Percentiles rank a stretch among this genome's conserved stretches.
These are phyloP conservation scores for Drosophila pachea DNA, from an alignment of 1,140 invertebrate species.

Conservation along the genomic window DNA sequence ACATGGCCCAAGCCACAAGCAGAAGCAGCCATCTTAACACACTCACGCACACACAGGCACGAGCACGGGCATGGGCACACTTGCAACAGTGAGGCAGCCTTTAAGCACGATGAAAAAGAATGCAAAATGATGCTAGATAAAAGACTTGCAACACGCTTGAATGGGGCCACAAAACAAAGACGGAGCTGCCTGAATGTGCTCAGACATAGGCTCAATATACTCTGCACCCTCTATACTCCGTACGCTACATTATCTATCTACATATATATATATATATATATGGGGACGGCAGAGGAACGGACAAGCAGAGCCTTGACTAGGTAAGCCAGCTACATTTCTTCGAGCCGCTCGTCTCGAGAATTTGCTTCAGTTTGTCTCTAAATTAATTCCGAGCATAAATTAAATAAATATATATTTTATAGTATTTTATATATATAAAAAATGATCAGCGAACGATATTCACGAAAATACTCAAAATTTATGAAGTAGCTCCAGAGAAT, in stretches of 20 bases:
- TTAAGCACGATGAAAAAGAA: slow-evolving; percentile 32
- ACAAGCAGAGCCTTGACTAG: slow-evolving; percentile 1
- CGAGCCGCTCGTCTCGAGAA: no score
- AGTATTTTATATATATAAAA: no score
- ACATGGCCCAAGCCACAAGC: background rate
- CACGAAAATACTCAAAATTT: no score
- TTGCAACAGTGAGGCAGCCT: slow-evolving; percentile 18
- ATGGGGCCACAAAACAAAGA: slow-evolving; percentile 14
- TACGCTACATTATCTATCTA: background rate
- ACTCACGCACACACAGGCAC: background rate
- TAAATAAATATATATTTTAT: background rate
- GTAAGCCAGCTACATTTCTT: background rate
- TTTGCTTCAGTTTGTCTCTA: no score
- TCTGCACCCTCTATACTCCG: background rate
- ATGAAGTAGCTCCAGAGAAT: no score
- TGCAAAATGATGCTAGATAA: slow-evolving; percentile 33
- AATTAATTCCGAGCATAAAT: background rate
- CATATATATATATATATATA: background rate
- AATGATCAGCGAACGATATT: no score
- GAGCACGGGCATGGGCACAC: background rate
- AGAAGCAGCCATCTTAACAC: slow-evolving; percentile 17
- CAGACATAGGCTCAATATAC: background rate
- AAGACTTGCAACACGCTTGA: slow-evolving; percentile 23
- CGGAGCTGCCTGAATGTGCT: background rate
- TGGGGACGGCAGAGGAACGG: background rate